Conservation (phyloP, 2,797 vertebrate genomes). For the Crypturellus tataupa region DNA sequence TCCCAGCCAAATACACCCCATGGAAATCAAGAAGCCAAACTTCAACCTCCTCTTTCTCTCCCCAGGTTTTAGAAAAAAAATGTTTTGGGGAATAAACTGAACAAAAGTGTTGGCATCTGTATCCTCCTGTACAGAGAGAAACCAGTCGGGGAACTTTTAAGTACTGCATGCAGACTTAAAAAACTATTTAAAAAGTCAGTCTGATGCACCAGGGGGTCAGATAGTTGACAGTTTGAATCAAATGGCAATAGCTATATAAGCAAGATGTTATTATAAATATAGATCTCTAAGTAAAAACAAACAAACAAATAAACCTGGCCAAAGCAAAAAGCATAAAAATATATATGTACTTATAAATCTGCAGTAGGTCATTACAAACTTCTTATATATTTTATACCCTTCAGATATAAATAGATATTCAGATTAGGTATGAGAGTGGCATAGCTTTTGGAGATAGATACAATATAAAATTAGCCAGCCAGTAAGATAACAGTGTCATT, state of each 20-base stretch:
- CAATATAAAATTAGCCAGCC: slow-evolving; percentile 24
- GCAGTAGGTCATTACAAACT: not conserved
- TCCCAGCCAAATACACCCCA: not conserved
- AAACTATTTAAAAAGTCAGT: not conserved
- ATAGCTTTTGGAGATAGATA: not conserved
- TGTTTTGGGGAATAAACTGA: not conserved
- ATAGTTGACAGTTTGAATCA: not conserved
- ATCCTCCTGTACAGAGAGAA: accelerated
- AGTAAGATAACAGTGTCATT: slow-evolving; percentile 32
- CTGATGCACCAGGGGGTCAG: not conserved
- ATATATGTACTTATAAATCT: not conserved
- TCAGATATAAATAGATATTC: not conserved
- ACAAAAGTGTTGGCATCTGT: not conserved
- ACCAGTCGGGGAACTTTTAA: not conserved
- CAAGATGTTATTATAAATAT: not conserved
- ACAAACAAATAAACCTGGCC: not conserved
- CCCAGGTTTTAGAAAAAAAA: not conserved
- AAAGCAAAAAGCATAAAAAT: not conserved
- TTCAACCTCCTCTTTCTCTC: not conserved
- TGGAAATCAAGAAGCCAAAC: not conserved
- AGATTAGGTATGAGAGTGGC: slow-evolving; percentile 27
- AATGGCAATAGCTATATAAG: not conserved
- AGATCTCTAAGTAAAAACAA: not conserved
- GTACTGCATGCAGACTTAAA: not conserved
- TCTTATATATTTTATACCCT: not conserved